Conservation (phyloP, 2,113 vertebrate genomes). For the Spheniscus mendiculus region DNA sequence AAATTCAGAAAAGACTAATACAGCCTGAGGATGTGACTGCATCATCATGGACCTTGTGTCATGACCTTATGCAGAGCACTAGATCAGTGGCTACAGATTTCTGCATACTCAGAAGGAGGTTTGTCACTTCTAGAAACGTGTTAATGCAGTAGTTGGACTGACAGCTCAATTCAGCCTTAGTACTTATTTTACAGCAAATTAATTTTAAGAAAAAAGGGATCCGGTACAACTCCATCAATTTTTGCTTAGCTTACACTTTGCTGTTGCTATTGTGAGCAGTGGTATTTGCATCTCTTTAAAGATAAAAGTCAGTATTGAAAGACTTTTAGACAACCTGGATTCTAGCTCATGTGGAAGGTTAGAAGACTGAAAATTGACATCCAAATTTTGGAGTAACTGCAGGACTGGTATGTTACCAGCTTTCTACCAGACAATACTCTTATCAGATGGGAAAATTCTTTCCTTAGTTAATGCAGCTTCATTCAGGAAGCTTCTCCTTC, state of each 20-base stretch:
- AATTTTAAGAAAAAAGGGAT: background rate
- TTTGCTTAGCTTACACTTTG: background rate
- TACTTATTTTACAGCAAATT: background rate
- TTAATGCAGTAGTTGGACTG: background rate
- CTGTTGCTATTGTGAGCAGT: accelerated
- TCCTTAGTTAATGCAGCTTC: background rate
- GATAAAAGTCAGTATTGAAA: background rate
- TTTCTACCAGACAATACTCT: background rate
- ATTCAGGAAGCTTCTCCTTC: background rate
- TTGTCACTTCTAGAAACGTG: background rate
- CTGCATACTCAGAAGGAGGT: background rate
- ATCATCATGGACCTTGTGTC: background rate
- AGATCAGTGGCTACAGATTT: background rate
- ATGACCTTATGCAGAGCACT: background rate
- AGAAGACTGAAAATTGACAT: background rate
- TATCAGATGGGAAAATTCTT: background rate
- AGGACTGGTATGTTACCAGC: background rate
- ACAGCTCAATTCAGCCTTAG: background rate
- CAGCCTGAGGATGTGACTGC: background rate
- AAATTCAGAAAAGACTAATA: background rate
- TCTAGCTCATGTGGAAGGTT: background rate
- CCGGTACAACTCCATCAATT: background rate
- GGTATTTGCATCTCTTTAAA: background rate
- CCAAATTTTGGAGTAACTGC: background rate
- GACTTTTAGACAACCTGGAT: background rate